These are phyloP conservation scores for Leptinotarsa defecta DNA, from an alignment of 1,140 invertebrate genomes.

Conservation along the genomic window DNA sequence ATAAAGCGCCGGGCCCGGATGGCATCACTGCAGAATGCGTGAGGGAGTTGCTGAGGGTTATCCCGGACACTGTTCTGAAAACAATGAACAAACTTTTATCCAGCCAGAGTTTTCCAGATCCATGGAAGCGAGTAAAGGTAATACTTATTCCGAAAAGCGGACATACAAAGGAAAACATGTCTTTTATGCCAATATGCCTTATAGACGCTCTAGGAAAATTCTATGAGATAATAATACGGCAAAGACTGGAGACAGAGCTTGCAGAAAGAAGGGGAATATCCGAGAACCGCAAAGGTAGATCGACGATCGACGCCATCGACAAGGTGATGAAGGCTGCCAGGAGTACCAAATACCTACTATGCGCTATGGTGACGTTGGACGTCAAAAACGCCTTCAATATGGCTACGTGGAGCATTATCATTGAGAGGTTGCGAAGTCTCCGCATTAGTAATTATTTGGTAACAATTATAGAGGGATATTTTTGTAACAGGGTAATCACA, in stretches of 20 bases:
- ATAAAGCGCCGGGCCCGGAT: too few relatives aligned
- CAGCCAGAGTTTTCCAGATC: not conserved
- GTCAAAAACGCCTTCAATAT: conserved; percentile 9
- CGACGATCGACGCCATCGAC: not conserved
- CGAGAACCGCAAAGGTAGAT: not conserved
- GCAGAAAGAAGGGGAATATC: not conserved
- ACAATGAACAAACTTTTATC: not conserved
- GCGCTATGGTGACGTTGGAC: not conserved
- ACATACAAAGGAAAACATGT: not conserved
- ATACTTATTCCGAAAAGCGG: not conserved
- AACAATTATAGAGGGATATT: too few relatives aligned
- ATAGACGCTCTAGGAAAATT: not conserved
- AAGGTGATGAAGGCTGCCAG: not conserved
- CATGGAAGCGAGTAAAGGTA: not conserved
- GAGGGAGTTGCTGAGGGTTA: too few relatives aligned
- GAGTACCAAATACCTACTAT: too few relatives aligned
- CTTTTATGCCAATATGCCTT: not conserved
- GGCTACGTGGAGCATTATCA: not conserved
- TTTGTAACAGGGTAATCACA: not conserved
- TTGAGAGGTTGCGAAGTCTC: not conserved
- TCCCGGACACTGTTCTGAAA: not conserved
- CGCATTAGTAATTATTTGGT: not conserved
- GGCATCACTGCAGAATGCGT: too few relatives aligned
- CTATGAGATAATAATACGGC: not conserved
- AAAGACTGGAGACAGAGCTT: not conserved